phyloP scores from a whole-genome alignment of 2,113 vertebrate species.

The crab-eating macaque (Macaca fascicularis) region DNA sequence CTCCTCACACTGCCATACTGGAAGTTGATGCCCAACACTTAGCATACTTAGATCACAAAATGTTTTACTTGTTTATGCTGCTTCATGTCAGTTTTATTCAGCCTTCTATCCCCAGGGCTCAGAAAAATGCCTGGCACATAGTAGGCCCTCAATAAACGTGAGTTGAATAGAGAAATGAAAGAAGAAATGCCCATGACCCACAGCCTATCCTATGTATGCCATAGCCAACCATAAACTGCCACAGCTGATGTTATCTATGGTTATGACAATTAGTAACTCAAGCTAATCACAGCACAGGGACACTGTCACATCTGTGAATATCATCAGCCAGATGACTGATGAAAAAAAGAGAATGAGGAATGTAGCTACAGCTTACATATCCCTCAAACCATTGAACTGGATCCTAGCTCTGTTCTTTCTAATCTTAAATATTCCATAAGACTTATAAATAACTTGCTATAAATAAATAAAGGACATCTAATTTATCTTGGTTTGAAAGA shows the following conservation, averaged over 20 bases:
- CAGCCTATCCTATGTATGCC: background rate
- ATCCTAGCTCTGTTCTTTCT: background rate
- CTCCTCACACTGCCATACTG: background rate
- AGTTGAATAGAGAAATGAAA: background rate
- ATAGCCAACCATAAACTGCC: background rate
- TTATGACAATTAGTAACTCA: background rate
- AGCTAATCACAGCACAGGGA: background rate
- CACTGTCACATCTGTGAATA: background rate
- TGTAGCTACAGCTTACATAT: background rate
- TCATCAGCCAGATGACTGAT: background rate
- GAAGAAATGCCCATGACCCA: background rate
- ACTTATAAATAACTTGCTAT: slow-evolving; percentile 32
- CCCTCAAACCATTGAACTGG: background rate
- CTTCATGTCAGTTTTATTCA: background rate
- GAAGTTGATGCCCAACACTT: background rate
- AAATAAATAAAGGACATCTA: background rate
- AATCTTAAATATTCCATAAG: slow-evolving; percentile 26
- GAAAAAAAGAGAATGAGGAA: background rate
- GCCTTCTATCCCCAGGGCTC: background rate
- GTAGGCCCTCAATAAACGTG: background rate
- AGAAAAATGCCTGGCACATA: background rate
- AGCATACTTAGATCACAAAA: background rate
- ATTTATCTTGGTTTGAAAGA: slow-evolving; percentile 33
- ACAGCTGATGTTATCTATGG: background rate
- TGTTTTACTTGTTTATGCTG: background rate